Evolutionary conservation across 2,888 invertebrate genomes (phyloP), one percentile per base, ranked within the genome.

Genomic region (Drosophila lacicola): DNA sequence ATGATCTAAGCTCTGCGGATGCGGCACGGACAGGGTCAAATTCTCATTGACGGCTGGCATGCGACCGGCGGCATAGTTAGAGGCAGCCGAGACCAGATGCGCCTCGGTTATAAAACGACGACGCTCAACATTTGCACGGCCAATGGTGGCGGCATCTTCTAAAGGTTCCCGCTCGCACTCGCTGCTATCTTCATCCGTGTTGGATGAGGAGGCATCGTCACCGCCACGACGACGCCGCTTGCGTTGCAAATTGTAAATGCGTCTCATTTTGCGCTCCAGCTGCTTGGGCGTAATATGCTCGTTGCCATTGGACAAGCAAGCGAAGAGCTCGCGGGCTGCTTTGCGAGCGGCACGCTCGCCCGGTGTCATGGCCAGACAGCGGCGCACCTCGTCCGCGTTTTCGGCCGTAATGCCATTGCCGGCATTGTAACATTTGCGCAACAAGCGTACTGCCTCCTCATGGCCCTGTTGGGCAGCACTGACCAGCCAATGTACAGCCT

Each of bases 391-490:
- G 54, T 95, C 93, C 86, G 95, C 95, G 91, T 96, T 96, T 50
- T 95, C 94, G 63, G 95, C 95, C 1, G 94, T 95, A 6, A 96
- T 95, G 6, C 96, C 96, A 92, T 94, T 94, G 11, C 97, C 94
- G 86, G 96, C 96, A 92, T 95, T 95, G 79, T 75, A 90, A 79
- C 92, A 92, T 45, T 92, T 90, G 2, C 83, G 83, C 2, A 98
- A 93, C 88, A 97, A 94, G 68, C 95, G 95, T 37, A 97, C 96
- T 0, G 98, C 98, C 91, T 97, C 97, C 45, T 95, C 94, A 85
- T 97, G 97, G 0, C 98, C 98, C 92, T 98, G 97, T 88, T 97
- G 96, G 0, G 98, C 97, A 2, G 98, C 98, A 92, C 96, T 96
- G n/a, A 97, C 95, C 50, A 98, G 92, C 98, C 98, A 98, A 88